Conservation (phyloP, 2,888 invertebrate genomes). For the Thelaira solivaga region DNA sequence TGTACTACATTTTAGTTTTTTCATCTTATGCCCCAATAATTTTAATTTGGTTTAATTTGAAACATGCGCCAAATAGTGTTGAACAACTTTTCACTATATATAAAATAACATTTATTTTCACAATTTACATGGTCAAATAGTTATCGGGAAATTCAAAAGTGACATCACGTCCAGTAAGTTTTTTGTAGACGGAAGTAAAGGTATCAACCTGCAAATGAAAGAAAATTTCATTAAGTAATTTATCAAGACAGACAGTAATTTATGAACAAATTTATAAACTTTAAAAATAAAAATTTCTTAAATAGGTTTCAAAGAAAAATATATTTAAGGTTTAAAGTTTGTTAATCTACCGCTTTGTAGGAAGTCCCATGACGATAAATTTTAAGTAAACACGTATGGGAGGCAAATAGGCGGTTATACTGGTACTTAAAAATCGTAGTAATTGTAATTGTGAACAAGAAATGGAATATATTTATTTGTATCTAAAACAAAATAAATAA, state of each 20-base stretch:
- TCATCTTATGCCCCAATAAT: constrained; percentile 42
- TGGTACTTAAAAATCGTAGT: background rate
- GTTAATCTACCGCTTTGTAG: constrained; percentile 70
- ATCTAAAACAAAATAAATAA: constrained; percentile 50
- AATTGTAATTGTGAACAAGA: constrained; percentile 54
- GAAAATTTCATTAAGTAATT: constrained; percentile 66
- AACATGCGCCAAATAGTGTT: constrained; percentile 3
- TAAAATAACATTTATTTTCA: constrained; percentile 53
- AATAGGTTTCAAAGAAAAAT: background rate
- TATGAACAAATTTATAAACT: background rate
- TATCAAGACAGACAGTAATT: no score
- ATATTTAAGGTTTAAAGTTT: constrained; percentile 38
- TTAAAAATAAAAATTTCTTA: background rate
- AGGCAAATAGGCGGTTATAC: constrained; percentile 71
- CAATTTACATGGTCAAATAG: constrained; percentile 83
- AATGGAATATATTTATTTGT: constrained; percentile 61
- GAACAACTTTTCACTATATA: constrained; percentile 43
- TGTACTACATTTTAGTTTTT: constrained; percentile 50
- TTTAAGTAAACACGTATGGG: constrained; percentile 63
- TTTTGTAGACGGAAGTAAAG: constrained; percentile 98
- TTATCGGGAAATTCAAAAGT: constrained; percentile 99
- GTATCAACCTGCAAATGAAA: constrained; percentile 89
- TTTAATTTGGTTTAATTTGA: background rate
- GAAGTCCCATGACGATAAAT: constrained; percentile 69
- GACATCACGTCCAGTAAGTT: constrained; percentile 98